Evolutionary conservation across 1,140 invertebrate species (phyloP), one percentile per base, ranked within the genome.

Genomic region (Heliconius hewitsoni): DNA sequence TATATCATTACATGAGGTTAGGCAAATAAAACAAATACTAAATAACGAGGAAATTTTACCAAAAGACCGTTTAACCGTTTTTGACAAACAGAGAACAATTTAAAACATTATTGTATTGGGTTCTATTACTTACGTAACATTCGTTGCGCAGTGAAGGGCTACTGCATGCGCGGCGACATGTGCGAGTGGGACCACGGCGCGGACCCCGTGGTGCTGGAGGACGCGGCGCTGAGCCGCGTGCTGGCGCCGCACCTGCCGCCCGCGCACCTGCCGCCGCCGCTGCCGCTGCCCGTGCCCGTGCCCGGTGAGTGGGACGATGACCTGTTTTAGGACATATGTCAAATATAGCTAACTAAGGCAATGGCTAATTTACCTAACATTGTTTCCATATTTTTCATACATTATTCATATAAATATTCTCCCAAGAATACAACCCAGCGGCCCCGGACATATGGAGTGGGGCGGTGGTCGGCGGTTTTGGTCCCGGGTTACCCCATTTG

Each of bases 121-220:
- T 42, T 11, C 1, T 42, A 50, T 50, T 18, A 19, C 3, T 42
- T 42, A 42, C 11, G 2, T 2, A 0, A 34, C 30, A 34, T 8
- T 3, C 23, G 19, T 27, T 30, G 19, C 87, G 13, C 42, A 97
- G 98, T 98, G 94, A 98, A 98, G 93, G 98, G 98, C 4, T 99
- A 98, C 89, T 99, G 99, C 91, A 98, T 99, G 96, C 95, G 98
- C 42, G 98, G 98, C 11, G 98, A 99, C 94, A 96, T 98, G 71
- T 99, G 99, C 94, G 98, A 97, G 23, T 99, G 96, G 95, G 98
- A 99, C 95, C 98, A 99, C 94, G 98, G 99, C 19, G 96, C 96
- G 5, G 98, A 99, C 94, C 98, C 98, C 2, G 97, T 99, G 1
- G 97, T 99, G 4, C 94, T 99, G 19, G 98, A 99, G 89, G 98